Evolutionary conservation across 2,113 vertebrate species (phyloP).

Genomic region (Cebus imitator): DNA sequence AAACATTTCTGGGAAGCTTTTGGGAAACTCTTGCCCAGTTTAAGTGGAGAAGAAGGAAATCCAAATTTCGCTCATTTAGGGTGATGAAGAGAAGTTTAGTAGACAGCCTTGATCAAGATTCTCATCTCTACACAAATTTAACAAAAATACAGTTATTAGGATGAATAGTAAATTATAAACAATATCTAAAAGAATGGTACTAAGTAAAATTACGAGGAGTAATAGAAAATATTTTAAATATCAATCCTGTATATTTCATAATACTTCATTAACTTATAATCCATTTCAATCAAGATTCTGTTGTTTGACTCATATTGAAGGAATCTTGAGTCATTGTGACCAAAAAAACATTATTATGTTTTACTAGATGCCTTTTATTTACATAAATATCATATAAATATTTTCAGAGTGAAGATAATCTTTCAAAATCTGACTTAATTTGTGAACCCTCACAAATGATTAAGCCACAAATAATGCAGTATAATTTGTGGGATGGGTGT

Average conservation of each 20-base stretch:
- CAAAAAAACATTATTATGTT: not conserved
- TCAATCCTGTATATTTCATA: not conserved
- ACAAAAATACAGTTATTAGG: not conserved
- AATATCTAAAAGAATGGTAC: not conserved
- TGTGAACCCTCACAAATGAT: not conserved
- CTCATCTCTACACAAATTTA: not conserved
- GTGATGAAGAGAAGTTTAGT: not conserved
- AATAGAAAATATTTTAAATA: not conserved
- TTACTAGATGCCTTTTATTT: not conserved
- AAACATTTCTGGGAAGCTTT: not conserved
- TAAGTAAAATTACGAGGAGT: not conserved
- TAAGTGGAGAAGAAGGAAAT: not conserved
- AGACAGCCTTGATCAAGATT: not conserved
- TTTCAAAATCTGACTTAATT: not conserved
- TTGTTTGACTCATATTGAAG: not conserved
- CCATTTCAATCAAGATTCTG: not conserved
- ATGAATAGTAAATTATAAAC: not conserved
- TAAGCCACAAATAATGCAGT: not conserved
- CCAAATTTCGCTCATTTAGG: not conserved
- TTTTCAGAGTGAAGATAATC: not conserved
- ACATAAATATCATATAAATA: not conserved
- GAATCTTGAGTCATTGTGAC: not conserved
- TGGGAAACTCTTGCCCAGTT: not conserved
- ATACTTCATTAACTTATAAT: slow-evolving; percentile 1
- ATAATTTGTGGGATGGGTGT: not conserved